A percentile compares a stretch with the other conserved stretches of the same genome.
Evolutionary conservation across 64 coral and sea anemone genomes (phyloP).

Genomic region (Actinia tenebrosa): DNA sequence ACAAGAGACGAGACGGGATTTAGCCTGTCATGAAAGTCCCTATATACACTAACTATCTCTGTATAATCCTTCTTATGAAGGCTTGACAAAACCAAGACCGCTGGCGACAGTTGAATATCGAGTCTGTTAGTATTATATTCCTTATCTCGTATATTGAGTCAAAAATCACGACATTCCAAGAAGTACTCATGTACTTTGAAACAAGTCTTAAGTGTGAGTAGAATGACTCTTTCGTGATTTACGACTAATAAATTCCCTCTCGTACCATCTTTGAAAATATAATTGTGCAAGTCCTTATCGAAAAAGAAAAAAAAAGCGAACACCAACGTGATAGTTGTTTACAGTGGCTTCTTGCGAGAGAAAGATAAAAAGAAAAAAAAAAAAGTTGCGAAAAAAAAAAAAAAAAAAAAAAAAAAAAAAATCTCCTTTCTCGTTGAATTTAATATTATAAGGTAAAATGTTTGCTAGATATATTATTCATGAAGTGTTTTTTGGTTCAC

Average conservation of each 20-base stretch:
- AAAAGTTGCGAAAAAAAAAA: no score
- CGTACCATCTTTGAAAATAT: neutral
- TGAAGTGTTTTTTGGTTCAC: no score
- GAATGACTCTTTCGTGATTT: conserved; percentile 1
- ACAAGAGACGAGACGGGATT: neutral
- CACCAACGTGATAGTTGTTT: neutral
- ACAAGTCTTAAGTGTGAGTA: neutral
- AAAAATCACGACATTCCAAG: neutral
- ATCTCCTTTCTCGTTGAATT: no score
- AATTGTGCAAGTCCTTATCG: neutral
- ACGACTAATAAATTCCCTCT: neutral
- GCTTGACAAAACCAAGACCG: neutral
- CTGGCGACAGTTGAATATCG: neutral
- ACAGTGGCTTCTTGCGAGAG: no score
- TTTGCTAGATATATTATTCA: no score
- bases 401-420: no score
- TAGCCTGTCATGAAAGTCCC: neutral
- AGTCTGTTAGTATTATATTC: neutral
- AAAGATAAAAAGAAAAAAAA: no score
- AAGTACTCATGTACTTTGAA: neutral
- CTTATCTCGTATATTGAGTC: neutral
- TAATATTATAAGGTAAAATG: no score
- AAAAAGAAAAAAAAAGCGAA: neutral
- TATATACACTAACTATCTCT: no score
- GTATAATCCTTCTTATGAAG: no score